phyloP scores from a whole-genome alignment of 2,888 invertebrate genomes.

The Drosophila macrospina region DNA sequence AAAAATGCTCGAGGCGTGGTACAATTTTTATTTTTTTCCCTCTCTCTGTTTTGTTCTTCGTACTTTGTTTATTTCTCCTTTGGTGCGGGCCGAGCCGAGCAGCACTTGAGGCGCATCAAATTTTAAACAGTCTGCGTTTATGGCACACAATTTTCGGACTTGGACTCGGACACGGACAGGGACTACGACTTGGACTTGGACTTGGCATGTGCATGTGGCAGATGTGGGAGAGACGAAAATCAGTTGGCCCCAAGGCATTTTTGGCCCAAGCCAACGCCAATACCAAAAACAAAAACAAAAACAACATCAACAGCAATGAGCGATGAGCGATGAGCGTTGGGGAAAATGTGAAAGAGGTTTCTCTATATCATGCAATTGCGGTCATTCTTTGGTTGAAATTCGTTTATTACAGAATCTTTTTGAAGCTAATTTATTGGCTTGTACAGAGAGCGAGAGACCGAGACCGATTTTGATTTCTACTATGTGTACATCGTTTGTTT shows the following conservation, averaged over 20 bases:
- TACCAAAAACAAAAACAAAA: conserved; percentile 33
- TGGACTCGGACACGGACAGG: conserved; percentile 25
- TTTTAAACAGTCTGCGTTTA: conserved; percentile 81
- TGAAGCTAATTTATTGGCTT: conserved; percentile 71
- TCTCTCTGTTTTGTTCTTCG: conserved; percentile 61
- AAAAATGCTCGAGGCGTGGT: conserved; percentile 64
- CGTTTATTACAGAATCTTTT: conserved; percentile 79
- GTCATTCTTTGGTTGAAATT: conserved; percentile 57
- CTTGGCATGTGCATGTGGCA: conserved; percentile 70
- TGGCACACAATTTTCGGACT: conserved; percentile 76
- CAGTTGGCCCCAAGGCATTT: conserved; percentile 68
- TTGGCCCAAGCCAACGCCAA: conserved; percentile 63
- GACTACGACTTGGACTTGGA: conserved; percentile 55
- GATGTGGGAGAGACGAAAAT: conserved; percentile 77
- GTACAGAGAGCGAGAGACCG: not conserved
- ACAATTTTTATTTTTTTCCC: conserved; percentile 64
- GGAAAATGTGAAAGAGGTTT: conserved; percentile 44
- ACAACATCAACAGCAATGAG: conserved; percentile 27
- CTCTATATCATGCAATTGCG: conserved; percentile 57
- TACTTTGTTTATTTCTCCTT: conserved; percentile 80
- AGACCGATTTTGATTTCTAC: not conserved
- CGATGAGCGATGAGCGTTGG: no score
- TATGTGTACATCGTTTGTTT: not conserved
- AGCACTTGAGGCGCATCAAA: conserved; percentile 79
- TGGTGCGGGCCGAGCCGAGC: conserved; percentile 49